Percentiles rank a stretch among this genome's conserved stretches.
These are phyloP conservation scores for Philaethria dido DNA, from an alignment of 2,888 invertebrate species.

Conservation along the genomic window DNA sequence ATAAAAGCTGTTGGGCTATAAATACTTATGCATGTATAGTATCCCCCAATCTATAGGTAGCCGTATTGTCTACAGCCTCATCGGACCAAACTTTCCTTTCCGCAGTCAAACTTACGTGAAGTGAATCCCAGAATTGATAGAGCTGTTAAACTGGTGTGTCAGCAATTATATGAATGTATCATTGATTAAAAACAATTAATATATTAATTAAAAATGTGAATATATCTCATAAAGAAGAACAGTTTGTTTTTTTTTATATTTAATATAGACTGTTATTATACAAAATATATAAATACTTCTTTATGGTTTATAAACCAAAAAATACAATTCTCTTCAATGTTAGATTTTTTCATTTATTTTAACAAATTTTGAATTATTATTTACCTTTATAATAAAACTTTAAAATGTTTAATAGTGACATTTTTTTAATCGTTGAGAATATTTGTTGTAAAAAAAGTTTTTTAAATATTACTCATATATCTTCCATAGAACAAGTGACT, in stretches of 20 bases:
- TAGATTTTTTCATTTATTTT: too few species aligned
- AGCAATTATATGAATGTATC: not conserved
- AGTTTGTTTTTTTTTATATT: not conserved
- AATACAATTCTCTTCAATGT: too few species aligned
- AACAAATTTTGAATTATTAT: too few species aligned
- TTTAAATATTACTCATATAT: too few species aligned
- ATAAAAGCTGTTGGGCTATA: constrained; percentile 62
- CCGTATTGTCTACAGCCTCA: constrained; percentile 73
- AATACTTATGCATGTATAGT: constrained; percentile 16
- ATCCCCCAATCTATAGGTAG: constrained; percentile 60
- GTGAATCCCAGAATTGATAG: constrained; percentile 57
- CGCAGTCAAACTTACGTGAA: constrained; percentile 79
- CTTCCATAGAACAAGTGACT: not conserved
- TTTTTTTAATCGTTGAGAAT: too few species aligned
- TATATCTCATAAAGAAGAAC: not conserved
- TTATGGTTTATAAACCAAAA: too few species aligned
- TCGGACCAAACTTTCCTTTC: constrained; percentile 78
- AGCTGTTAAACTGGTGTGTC: constrained; percentile 52
- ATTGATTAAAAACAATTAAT: not conserved
- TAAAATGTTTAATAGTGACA: too few species aligned
- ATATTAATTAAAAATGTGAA: not conserved
- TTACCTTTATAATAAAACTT: too few species aligned
- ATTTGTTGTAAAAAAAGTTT: too few species aligned
- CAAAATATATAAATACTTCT: too few species aligned
- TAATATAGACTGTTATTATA: not conserved